Base-by-base conservation (phyloP, 2,888 invertebrate genomes). In the Mellilla xanthometata region DNA sequence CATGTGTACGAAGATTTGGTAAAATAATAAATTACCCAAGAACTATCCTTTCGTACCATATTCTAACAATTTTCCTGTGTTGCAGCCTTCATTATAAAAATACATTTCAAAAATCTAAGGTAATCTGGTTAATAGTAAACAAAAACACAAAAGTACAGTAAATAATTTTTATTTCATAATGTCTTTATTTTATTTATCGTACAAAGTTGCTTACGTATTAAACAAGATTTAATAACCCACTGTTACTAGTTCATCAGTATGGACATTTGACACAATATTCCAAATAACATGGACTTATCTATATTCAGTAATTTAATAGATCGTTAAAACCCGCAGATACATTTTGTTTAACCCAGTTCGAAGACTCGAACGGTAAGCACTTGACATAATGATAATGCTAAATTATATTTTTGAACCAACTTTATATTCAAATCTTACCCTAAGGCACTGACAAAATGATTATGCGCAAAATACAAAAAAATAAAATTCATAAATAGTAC, bases 391-490 rank as follows among this genome's bases (percentile, higher is more conserved):
- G 72, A 65, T 33, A 30, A 24, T 24, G 3, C 3, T 24, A 24
- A n/a, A 24, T 24, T 5, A 24, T 24, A 4, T n/a, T 24, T 24
- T 3, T 4, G 19, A 19, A 19, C 19, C 2, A 8, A 24, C 24
- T 7, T 2, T 24, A 7, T 7, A 38, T 48, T 47, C 29, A 39
- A 81, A 80, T 71, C 76, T 80, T 81, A 86, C 72, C 76, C 82
- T 81, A 87, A 86, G 85, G 84, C 86, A 86, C 85, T 86, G 85
- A 79, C 73, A 82, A 82, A 86, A 83, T 69, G 71, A 80, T 85
- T 77, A 76, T 72, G 68, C 77, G 34, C 39, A 33, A 46, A 41
- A 39, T 79, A 81, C 67, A 67, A 79, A 78, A 68, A 73, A 75
- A 38, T 44, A 64, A 64, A 69, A 72, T 70, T 67, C 69, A 76